Evolutionary conservation across 1,140 invertebrate genomes (phyloP).

Genomic region (Camponotus vicinus): DNA sequence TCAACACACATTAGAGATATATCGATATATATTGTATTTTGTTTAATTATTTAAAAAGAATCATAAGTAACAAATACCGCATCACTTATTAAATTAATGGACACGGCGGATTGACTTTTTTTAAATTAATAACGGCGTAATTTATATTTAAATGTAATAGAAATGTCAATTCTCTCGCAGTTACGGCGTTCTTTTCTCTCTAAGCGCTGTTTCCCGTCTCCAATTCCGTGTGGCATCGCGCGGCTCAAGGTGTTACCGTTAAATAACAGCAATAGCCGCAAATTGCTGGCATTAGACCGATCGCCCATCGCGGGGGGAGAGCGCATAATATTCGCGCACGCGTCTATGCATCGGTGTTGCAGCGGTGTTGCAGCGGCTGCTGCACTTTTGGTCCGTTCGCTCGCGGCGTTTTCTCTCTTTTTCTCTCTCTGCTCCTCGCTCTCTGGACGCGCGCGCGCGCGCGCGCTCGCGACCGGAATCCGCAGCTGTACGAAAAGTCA

Average conservation of each 20-base stretch:
- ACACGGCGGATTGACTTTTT: not conserved
- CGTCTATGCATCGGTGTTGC: conserved; percentile 37
- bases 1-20: not conserved
- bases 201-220: not conserved
- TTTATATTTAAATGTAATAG: not conserved
- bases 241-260: conserved; percentile 55
- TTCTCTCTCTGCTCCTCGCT: not conserved
- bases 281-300: conserved; percentile 59
- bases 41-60: not conserved
- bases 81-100: conserved; percentile 6
- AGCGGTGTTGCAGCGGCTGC: conserved; percentile 8
- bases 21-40: not conserved
- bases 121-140: not conserved
- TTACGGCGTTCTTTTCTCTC: not conserved
- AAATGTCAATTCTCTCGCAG: not conserved
- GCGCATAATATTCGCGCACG: conserved; percentile 45
- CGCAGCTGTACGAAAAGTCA: conserved; percentile 48
- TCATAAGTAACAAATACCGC: not conserved
- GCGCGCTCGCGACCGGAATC: conserved; percentile 33
- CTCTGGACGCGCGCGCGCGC: not conserved
- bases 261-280: conserved; percentile 60
- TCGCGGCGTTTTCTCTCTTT: conserved; percentile 46
- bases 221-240: conserved; percentile 25
- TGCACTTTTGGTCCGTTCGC: conserved; percentile 42
- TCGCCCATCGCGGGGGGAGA: conserved; percentile 21